Conservation (phyloP, 2,113 vertebrate species). For the Calypte anna region DNA sequence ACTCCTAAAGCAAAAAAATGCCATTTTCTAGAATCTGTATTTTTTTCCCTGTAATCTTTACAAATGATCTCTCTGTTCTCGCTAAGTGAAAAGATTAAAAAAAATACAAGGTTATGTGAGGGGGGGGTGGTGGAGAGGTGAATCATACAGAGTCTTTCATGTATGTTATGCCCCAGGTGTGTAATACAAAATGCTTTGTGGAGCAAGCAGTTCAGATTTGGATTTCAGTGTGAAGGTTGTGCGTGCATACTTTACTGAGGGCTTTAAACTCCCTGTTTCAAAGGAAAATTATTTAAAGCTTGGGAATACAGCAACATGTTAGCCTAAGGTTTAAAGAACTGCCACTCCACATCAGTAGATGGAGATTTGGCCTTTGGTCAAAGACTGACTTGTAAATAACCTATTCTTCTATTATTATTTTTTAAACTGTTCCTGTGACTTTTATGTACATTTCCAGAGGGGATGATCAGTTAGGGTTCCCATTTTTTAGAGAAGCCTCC, state of each 20-base stretch:
- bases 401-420: conserved; percentile 51
- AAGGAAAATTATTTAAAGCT: conserved; percentile 61
- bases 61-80: conserved; percentile 62
- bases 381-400: conserved; percentile 61
- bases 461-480: conserved; percentile 26
- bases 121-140: not conserved
- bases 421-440: conserved; percentile 49
- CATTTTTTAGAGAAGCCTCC: not conserved
- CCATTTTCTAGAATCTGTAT: conserved; percentile 13
- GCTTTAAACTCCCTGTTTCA: conserved; percentile 43
- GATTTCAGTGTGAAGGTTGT: conserved; percentile 34
- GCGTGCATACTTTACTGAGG: not conserved
- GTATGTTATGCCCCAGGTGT: conserved; percentile 10
- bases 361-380: conserved; percentile 50
- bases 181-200: conserved; percentile 48
- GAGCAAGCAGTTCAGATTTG: conserved; percentile 41
- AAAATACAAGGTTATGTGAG: not conserved
- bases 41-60: conserved; percentile 69
- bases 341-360: conserved; percentile 1
- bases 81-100: conserved; percentile 15
- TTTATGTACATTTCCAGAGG: conserved; percentile 40
- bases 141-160: conserved; percentile 7
- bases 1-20: conserved; percentile 73
- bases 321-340: conserved; percentile 49
- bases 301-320: conserved; percentile 42